Evolutionary conservation across 2,113 vertebrate genomes (phyloP).

Genomic region (Spilogale gracilis): DNA sequence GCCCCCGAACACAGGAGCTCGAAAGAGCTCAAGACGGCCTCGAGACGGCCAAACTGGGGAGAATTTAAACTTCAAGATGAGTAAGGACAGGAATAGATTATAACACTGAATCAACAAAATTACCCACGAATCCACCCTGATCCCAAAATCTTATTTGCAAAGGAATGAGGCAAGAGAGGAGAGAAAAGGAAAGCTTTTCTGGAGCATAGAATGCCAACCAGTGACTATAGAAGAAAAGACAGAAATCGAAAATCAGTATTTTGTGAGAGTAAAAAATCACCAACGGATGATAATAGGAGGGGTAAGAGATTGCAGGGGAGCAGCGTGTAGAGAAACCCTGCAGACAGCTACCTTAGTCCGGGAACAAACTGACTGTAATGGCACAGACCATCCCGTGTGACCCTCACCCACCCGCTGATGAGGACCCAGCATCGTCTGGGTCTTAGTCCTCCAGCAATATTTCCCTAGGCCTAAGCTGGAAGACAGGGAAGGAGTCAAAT

Average conservation of each 20-base stretch:
- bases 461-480: neutral
- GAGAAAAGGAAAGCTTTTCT: neutral
- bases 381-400: rapidly evolving
- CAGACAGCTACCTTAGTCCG: neutral
- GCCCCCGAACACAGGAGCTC: neutral
- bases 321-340: neutral
- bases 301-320: neutral
- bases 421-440: neutral
- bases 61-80: conserved; percentile 13
- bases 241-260: neutral
- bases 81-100: neutral
- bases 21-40: neutral
- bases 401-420: neutral
- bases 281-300: neutral
- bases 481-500: neutral
- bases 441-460: neutral
- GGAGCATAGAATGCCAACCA: neutral
- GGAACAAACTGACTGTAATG: neutral
- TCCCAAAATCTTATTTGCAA: conserved; percentile 3
- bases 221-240: neutral
- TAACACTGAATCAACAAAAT: neutral
- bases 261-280: neutral
- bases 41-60: neutral
- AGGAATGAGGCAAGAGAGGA: neutral
- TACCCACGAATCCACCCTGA: neutral